phyloP scores from a whole-genome alignment of 2,888 invertebrate genomes.

The Lydus trimaculatus region DNA sequence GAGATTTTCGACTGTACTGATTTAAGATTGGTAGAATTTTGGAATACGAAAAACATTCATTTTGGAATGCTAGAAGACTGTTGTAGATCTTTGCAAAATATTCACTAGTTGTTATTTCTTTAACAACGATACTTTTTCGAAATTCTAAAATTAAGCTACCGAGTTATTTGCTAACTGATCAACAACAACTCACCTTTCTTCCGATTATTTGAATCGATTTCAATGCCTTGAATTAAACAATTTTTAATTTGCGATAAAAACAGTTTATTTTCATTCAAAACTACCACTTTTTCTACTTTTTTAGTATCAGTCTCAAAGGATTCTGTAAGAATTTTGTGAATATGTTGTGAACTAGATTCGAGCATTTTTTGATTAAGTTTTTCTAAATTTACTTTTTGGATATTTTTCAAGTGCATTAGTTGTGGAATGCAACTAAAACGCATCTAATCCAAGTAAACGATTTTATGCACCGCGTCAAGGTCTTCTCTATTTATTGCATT shows the following conservation, averaged over 20 bases:
- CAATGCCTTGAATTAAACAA: not conserved
- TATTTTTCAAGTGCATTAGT: not conserved
- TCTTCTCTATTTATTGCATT: not conserved
- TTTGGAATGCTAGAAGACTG: not conserved
- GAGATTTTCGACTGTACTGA: not conserved
- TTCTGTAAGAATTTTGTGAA: not conserved
- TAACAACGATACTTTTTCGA: not conserved
- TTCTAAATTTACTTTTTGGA: too few species aligned
- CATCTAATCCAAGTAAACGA: not conserved
- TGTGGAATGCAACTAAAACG: not conserved
- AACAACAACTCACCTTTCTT: not conserved
- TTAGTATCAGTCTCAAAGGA: not conserved
- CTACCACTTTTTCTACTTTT: not conserved
- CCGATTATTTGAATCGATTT: not conserved
- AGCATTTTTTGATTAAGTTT: not conserved
- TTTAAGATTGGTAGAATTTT: constrained; percentile 7
- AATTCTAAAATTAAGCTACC: not conserved
- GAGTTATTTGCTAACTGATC: not conserved
- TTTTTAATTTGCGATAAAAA: not conserved
- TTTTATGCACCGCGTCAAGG: constrained; percentile 7
- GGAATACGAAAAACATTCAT: not conserved
- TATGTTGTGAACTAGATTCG: not conserved
- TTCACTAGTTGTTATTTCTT: not conserved
- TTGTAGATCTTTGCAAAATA: not conserved
- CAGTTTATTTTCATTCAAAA: not conserved